phyloP scores from a whole-genome alignment of 2,888 invertebrate genomes.

The Lasioglossum morio region DNA sequence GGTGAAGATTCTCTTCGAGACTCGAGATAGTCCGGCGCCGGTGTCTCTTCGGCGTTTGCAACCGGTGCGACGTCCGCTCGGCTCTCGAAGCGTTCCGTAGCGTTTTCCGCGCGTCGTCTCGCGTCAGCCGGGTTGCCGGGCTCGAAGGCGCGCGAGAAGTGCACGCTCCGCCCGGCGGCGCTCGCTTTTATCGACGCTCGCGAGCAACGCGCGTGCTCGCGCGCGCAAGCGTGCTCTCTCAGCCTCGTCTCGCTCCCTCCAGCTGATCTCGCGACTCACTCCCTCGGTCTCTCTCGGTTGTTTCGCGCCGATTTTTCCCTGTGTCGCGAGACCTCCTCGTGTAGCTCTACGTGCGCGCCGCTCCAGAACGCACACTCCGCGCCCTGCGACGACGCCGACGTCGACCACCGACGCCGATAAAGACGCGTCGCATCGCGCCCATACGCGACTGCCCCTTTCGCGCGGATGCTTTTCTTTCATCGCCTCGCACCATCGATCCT shows the following conservation, averaged over 20 bases:
- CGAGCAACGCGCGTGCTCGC: conserved; percentile 53
- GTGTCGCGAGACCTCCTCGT: background rate
- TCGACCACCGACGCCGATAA: conserved; percentile 40
- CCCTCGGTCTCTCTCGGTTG: background rate
- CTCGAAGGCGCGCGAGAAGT: conserved; percentile 80
- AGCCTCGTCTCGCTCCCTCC: background rate
- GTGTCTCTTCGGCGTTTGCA: background rate
- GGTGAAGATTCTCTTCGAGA: background rate
- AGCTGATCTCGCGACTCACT: background rate
- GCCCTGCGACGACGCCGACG: background rate
- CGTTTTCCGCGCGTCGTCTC: conserved; percentile 25
- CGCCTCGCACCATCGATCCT: conserved; percentile 58
- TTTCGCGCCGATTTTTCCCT: conserved; percentile 18
- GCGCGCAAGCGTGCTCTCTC: conserved; percentile 66
- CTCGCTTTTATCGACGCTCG: conserved; percentile 81
- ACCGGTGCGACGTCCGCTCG: background rate
- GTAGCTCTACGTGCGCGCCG: background rate
- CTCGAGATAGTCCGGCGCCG: conserved; percentile 6
- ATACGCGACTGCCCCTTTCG: conserved; percentile 55
- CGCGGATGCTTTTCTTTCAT: conserved; percentile 61
- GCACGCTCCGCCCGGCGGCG: conserved; percentile 75
- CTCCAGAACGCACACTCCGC: background rate
- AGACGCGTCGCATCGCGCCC: conserved; percentile 53
- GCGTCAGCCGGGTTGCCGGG: conserved; percentile 72
- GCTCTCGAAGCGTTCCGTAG: background rate